phyloP scores from a whole-genome alignment of 2,113 vertebrate species.

The Bos taurus region ARS-UCD2.0 NC_037331.1:50486001-50486500 shows the following conservation, averaged over 20 bases:
- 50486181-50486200: neutral
- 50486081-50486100: neutral
- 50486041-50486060: neutral
- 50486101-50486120: neutral
- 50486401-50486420: neutral
- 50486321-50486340: neutral
- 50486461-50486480: neutral
- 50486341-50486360: neutral
- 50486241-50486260: neutral
- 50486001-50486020: neutral
- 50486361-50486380: constrained; percentile 24
- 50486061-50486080: neutral
- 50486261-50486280: constrained; percentile 32
- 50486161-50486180: neutral
- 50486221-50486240: neutral
- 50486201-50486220: neutral
- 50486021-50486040: neutral
- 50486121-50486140: neutral
- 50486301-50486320: neutral
- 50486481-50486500: neutral
- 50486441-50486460: neutral
- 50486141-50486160: neutral
- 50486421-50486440: neutral
- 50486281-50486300: neutral
- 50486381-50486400: neutral